Conservation (phyloP, 2,888 invertebrate genomes). For the Melanchra persicariae region DNA sequence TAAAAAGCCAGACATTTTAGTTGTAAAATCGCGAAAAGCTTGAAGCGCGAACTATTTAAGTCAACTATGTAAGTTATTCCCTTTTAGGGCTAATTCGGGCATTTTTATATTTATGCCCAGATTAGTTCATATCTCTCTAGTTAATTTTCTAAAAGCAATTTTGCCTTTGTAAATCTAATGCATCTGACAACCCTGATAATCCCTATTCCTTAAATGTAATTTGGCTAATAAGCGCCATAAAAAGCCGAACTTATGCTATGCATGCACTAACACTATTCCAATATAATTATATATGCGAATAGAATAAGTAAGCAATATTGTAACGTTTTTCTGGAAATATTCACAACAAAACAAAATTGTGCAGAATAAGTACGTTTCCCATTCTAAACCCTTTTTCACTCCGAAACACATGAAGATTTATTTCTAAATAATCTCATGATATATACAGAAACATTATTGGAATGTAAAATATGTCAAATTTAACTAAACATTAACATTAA, state of each 20-base stretch:
- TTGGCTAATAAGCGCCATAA: constrained; percentile 57
- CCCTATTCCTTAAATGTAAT: constrained; percentile 48
- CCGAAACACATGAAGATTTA: constrained; percentile 53
- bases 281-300: constrained; percentile 72
- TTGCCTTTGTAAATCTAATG: constrained; percentile 17
- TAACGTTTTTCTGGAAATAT: constrained; percentile 54
- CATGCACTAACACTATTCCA: constrained; percentile 61
- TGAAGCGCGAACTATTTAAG: constrained; percentile 13
- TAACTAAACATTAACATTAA: constrained; percentile 42
- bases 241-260: constrained; percentile 61
- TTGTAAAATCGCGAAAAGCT: constrained; percentile 22
- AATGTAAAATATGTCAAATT: constrained; percentile 68
- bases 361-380: constrained; percentile 70
- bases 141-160: constrained; percentile 22
- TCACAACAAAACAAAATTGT: constrained; percentile 55
- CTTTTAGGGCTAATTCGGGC: constrained; percentile 34
- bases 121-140: constrained; percentile 2
- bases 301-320: constrained; percentile 63
- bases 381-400: constrained; percentile 63
- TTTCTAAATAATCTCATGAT: constrained; percentile 49
- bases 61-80: constrained; percentile 13
- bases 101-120: constrained; percentile 15
- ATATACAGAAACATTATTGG: constrained; percentile 57
- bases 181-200: constrained; percentile 61
- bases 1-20: constrained; percentile 24